Base-by-base conservation (phyloP, 2,797 vertebrate genomes). In the Euthynnus affinis region DNA sequence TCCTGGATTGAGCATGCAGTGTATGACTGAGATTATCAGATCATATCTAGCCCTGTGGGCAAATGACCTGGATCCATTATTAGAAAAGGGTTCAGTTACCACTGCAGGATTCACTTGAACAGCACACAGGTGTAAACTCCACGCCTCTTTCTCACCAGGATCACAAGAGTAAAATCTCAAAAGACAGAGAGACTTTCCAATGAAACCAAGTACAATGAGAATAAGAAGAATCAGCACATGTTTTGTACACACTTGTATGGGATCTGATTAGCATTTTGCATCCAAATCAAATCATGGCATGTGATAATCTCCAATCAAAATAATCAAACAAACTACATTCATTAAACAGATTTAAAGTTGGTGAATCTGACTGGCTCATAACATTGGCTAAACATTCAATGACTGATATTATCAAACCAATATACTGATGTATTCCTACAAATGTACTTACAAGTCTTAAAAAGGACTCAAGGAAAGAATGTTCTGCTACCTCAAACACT, bases 21-120 rank as follows among this genome's bases (percentile, higher is more conserved):
- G 51, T 8, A 5, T 9, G 40, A 37, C 22, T 64, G 29, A 78
- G 60, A 78, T 80, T 22, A 76, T 82, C 32, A 69, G 81, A 68
- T 85, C 72, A 61, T 22, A 72, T 77, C 71, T 9, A 57, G 32
- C 51, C 82, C 82, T 71, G 46, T 46, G 70, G 82, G 74, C 44
- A 53, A 52, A 75, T 83, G 80, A 85, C 79, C 83, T 82, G 60
- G 22, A 85, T 87, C 77, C 59, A 74, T 75, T 82, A 60, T 74
- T 29, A 59, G 49, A 74, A 48, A 40, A 72, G 52, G 58, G 20
- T 63, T 83, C 20, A 67, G 78, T 87, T 83, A 76, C 73, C 56
- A 66, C 40, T 55, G 6, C 32, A 73, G 65, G 48, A 72, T 55
- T 81, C 40, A 56, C 29, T 29, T 15, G 48, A 75, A 66, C 2